Conservation (phyloP, 2,797 vertebrate genomes). For the Nothura maculosa region DNA sequence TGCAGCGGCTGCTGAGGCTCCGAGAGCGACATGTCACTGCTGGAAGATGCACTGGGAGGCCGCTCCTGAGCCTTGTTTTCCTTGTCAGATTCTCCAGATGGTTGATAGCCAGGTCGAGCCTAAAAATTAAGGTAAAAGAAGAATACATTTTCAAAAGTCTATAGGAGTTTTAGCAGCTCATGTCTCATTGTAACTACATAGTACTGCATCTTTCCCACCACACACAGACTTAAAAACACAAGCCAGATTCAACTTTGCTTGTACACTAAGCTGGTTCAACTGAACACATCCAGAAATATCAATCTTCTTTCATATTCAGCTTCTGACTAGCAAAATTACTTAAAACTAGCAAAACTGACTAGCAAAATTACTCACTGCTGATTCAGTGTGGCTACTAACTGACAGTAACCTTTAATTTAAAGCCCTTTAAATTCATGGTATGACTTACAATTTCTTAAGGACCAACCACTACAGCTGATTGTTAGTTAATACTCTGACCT, state of each 20-base stretch:
- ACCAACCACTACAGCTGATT: not conserved
- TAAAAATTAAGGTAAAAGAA: conserved; percentile 52
- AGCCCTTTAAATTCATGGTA: not conserved
- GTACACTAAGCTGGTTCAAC: not conserved
- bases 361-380: not conserved
- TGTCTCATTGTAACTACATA: not conserved
- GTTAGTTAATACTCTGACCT: not conserved
- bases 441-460: not conserved
- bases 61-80: conserved; percentile 94
- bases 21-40: conserved; percentile 93
- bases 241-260: not conserved
- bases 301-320: not conserved
- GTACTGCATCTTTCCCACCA: not conserved
- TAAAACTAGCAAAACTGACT: too few species aligned
- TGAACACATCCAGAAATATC: not conserved
- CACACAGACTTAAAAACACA: not conserved
- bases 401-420: not conserved
- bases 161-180: not conserved
- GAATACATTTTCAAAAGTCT: not conserved
- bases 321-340: not conserved
- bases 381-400: not conserved
- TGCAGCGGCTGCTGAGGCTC: conserved; percentile 83
- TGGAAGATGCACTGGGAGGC: conserved; percentile 92
- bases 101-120: conserved; percentile 91
- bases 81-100: conserved; percentile 98